phyloP scores from a whole-genome alignment of 2,888 invertebrate species.

The Eristalis tenax region DNA sequence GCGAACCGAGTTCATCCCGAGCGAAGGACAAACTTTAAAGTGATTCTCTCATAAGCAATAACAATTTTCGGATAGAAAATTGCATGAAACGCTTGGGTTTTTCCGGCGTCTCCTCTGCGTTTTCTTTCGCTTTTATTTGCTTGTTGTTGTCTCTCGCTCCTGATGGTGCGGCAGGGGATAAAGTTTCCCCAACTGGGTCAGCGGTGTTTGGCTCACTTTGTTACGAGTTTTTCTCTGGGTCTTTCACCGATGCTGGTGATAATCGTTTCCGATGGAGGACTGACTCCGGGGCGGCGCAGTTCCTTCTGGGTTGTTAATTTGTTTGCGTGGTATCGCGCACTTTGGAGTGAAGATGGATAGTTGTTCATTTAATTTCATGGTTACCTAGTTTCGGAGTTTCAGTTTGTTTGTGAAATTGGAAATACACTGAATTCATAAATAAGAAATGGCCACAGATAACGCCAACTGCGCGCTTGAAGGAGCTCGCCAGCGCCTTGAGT shows the following conservation, averaged over 20 bases:
- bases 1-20: neutral
- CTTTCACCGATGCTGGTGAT: neutral
- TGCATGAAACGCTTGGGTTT: slow-evolving; percentile 10
- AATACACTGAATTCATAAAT: neutral
- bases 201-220: slow-evolving; percentile 33
- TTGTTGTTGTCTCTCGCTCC: neutral
- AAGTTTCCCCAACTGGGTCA: slow-evolving; percentile 32
- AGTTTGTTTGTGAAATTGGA: neutral
- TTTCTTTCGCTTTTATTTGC: neutral
- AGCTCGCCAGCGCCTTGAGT: neutral
- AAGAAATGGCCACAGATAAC: neutral
- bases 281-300: neutral
- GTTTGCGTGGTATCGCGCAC: neutral
- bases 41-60: slow-evolving; percentile 34
- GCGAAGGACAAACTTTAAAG: slow-evolving; percentile 36
- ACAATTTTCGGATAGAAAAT: slow-evolving; percentile 21
- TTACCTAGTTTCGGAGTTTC: neutral
- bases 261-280: neutral
- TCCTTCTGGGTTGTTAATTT: neutral
- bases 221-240: neutral
- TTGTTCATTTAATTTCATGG: neutral
- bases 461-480: neutral
- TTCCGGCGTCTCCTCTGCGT: neutral
- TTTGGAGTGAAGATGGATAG: neutral
- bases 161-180: neutral